A percentile compares a stretch with the other conserved stretches of the same genome.
These are phyloP conservation scores for Erinaceus europaeus DNA, from an alignment of 2,113 vertebrate species.

Conservation along the genomic window DNA sequence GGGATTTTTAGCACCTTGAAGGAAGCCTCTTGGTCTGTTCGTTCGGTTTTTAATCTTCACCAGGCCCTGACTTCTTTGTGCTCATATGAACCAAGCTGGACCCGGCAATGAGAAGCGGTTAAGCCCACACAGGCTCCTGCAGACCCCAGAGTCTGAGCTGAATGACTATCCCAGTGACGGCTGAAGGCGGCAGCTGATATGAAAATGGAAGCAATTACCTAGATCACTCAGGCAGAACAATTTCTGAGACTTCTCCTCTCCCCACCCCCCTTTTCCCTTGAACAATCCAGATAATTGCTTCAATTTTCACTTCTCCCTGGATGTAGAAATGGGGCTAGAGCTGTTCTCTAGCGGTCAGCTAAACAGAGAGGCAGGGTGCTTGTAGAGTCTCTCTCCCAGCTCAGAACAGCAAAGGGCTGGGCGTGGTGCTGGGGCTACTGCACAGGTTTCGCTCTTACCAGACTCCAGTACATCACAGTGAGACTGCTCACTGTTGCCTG, in stretches of 20 bases:
- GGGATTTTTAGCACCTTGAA: conserved; percentile 27
- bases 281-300: conserved; percentile 75
- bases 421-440: too few species aligned
- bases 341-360: conserved; percentile 46
- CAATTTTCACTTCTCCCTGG: conserved; percentile 69
- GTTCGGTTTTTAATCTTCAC: conserved; percentile 56
- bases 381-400: conserved; percentile 30
- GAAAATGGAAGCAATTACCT: conserved; percentile 78
- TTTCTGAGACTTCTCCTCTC: conserved; percentile 63
- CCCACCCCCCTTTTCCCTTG: conserved; percentile 69
- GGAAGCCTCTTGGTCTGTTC: conserved; percentile 25
- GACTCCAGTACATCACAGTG: not conserved
- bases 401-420: not conserved
- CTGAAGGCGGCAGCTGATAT: conserved; percentile 56
- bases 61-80: not conserved
- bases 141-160: conserved; percentile 45
- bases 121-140: conserved; percentile 27
- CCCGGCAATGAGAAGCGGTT: conserved; percentile 56
- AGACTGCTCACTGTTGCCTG: not conserved
- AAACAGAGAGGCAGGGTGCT: conserved; percentile 35
- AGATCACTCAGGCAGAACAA: conserved; percentile 73
- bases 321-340: conserved; percentile 40
- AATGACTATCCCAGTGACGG: conserved; percentile 46
- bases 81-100: not conserved
- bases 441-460: not conserved